Base-by-base conservation (phyloP, 1,140 invertebrate species). In the Dendrolimus punctatus region DNA sequence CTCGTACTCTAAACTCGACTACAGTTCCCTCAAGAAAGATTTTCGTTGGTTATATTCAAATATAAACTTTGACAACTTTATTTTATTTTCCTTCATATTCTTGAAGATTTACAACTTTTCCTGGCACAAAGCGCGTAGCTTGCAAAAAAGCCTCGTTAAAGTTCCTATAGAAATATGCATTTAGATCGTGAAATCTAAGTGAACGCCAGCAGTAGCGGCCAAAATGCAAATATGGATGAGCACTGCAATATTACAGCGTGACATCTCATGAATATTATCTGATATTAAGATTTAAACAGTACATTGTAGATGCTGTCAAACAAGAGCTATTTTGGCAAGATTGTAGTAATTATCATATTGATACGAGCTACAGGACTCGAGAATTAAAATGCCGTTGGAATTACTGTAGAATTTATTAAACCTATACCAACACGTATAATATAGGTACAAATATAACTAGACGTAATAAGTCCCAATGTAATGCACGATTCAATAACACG, bases 161-260 rank as follows among this genome's bases (percentile, higher is more conserved):
- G 60, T 50, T 55, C 60, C 57, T 64, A 53, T 36, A 54, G 59
- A 64, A 62, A 58, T 64, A 49, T 48, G 23, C 3, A 23, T 23
- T 1, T 23, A 23, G 23, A 38, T 53, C 53, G 46, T 51, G 9
- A 42, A 64, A 60, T 60, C 54, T 60, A 59, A 53, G 53, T 41
- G 53, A 49, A 60, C 53, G 71, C 64, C 68, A 71, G 55, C 46
- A 63, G 46, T 47, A 49, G 57, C 45, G 58, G 71, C 71, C 71
- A 73, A 73, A 69, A 71, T 73, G 68, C 66, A 71, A 73, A 73
- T 73, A 60, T 46, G 9, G 40, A 23, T 46, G 23, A 5, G 57
- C 40, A 57, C 52, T 55, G 54, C 50, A 62, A 64, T 58, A 68
- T 64, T 62, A 60, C 64, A 58, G 56, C 46, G 55, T 55, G 57